Evolutionary conservation across 1,140 invertebrate genomes (phyloP).

Genomic region (Hypothenemus hampei): DNA sequence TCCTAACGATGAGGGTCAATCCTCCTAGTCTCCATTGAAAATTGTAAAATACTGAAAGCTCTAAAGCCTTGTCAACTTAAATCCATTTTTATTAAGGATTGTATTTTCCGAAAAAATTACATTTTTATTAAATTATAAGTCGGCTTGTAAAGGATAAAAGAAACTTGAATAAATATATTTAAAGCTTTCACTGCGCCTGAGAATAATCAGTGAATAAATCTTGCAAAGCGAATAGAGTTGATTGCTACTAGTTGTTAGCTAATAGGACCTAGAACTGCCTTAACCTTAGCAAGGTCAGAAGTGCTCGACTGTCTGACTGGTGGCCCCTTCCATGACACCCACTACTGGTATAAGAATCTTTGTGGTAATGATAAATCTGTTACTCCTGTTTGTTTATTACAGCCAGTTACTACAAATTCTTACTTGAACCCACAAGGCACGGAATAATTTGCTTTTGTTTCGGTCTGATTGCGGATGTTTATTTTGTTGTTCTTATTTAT

Average conservation of each 20-base stretch:
- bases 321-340: conserved; percentile 20
- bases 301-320: conserved; percentile 18
- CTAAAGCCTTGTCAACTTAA: too few species aligned
- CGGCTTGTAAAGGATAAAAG: too few species aligned
- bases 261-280: conserved; percentile 22
- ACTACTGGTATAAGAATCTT: conserved; percentile 25
- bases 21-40: too few species aligned
- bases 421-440: conserved; percentile 13
- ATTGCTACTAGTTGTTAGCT: conserved; percentile 17
- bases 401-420: conserved; percentile 7
- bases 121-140: too few species aligned
- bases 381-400: conserved; percentile 18
- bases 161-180: too few species aligned
- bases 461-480: too few species aligned
- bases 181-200: not conserved
- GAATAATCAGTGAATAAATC: conserved; percentile 10
- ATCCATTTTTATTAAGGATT: too few species aligned
- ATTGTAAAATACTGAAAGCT: too few species aligned
- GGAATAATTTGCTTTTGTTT: conserved; percentile 3
- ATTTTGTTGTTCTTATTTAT: too few species aligned
- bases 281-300: conserved; percentile 26
- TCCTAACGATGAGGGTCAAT: too few species aligned
- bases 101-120: too few species aligned
- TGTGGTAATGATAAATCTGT: conserved; percentile 14
- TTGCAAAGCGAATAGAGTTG: conserved; percentile 6